phyloP scores from a whole-genome alignment of 2,113 vertebrate genomes.

The Malaclemys terrapin region DNA sequence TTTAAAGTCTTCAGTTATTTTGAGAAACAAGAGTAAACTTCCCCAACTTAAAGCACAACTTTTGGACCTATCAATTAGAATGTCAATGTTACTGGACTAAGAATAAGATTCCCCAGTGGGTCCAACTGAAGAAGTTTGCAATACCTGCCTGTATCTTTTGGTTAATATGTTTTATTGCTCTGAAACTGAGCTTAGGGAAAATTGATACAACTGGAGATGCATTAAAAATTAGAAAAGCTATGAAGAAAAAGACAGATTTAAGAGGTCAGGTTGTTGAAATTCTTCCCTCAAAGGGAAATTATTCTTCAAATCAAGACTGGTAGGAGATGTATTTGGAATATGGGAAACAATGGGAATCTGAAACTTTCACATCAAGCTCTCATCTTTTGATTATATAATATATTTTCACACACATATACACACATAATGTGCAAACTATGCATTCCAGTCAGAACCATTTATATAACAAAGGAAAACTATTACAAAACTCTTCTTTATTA shows the following conservation, averaged over 20 bases:
- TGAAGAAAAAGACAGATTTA: background rate
- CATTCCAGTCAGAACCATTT: too few relatives aligned
- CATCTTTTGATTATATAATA: background rate
- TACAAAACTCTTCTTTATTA: background rate
- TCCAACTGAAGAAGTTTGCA: background rate
- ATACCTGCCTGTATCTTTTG: background rate
- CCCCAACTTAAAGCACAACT: too few relatives aligned
- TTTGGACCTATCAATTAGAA: background rate
- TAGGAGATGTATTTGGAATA: background rate
- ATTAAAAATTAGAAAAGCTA: background rate
- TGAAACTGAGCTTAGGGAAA: background rate
- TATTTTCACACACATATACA: background rate
- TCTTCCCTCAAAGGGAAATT: background rate
- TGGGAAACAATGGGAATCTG: background rate
- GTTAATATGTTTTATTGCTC: background rate
- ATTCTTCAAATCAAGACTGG: background rate
- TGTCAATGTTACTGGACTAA: background rate
- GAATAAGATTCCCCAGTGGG: background rate
- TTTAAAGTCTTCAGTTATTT: too few relatives aligned
- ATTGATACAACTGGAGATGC: background rate
- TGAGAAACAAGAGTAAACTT: too few relatives aligned
- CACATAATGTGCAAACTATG: too few relatives aligned
- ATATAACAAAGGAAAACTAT: background rate
- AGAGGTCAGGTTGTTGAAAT: background rate
- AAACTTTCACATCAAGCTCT: background rate